These are phyloP conservation scores for Aleadryas rufinucha DNA, from an alignment of 2,113 vertebrate species.

Conservation along the genomic window DNA sequence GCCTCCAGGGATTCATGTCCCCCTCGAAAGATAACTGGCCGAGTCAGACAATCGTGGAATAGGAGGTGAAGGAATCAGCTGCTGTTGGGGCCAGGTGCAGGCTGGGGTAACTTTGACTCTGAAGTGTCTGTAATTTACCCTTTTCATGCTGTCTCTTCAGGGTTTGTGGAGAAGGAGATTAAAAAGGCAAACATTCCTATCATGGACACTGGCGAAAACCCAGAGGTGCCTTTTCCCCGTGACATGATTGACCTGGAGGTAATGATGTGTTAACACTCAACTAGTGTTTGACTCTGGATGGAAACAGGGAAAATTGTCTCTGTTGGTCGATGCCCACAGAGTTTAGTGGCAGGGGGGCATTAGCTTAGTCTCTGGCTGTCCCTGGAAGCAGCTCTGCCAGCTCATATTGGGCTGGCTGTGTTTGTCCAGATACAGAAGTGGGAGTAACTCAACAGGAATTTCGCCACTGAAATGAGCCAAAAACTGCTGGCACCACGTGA, in stretches of 20 bases:
- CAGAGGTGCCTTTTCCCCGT: constrained; percentile 94
- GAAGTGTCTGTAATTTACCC: too few relatives aligned
- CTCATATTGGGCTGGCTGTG: fast-evolving
- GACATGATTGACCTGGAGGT: constrained; percentile 99
- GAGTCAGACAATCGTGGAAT: fast-evolving
- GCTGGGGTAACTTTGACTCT: fast-evolving
- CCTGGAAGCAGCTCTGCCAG: background rate
- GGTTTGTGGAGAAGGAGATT: constrained; percentile 98
- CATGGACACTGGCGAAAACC: constrained; percentile 95
- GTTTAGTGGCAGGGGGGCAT: background rate
- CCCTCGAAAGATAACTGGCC: fast-evolving
- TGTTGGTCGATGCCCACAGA: fast-evolving
- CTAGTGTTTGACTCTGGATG: background rate
- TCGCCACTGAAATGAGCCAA: background rate
- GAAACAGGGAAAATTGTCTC: too few relatives aligned
- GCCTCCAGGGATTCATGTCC: background rate
- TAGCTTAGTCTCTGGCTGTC: background rate
- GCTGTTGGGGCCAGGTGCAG: background rate
- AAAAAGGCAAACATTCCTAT: constrained; percentile 91
- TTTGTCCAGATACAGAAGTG: background rate
- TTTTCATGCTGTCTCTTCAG: constrained; percentile 55
- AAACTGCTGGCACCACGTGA: fast-evolving
- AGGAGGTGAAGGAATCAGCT: background rate
- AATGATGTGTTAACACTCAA: background rate
- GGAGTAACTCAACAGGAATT: background rate